Percentiles rank a stretch among this genome's conserved stretches.
phyloP scores from a whole-genome alignment of 2,888 invertebrate genomes.

The Platycnemis pennipes region DNA sequence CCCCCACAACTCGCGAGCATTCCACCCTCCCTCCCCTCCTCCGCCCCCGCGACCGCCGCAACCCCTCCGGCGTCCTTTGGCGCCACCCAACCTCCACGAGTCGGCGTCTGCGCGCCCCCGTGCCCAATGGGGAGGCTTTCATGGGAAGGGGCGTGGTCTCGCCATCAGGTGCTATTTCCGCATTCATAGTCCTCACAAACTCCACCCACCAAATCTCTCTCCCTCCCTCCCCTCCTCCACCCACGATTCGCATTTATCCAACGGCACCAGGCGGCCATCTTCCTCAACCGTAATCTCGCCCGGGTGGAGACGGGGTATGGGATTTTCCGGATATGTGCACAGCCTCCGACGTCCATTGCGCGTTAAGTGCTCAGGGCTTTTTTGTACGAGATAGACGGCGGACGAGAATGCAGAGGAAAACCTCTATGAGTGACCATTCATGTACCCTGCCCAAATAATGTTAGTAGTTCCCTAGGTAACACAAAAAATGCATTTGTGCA shows the following conservation, averaged over 20 bases:
- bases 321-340: too few species aligned
- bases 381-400: too few species aligned
- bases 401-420: too few species aligned
- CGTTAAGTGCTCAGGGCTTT: too few species aligned
- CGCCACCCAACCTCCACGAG: not conserved
- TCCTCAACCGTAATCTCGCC: not conserved
- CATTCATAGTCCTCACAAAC: not conserved
- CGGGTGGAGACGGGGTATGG: too few species aligned
- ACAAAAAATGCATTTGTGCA: too few species aligned
- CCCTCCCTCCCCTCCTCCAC: not conserved
- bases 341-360: too few species aligned
- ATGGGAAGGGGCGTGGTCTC: not conserved
- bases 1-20: not conserved
- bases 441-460: too few species aligned
- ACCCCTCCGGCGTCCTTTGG: not conserved
- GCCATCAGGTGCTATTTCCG: not conserved
- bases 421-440: too few species aligned
- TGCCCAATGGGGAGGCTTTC: not conserved
- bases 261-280: not conserved
- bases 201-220: not conserved
- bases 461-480: too few species aligned
- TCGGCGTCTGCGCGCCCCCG: not conserved
- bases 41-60: not conserved
- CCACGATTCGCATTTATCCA: not conserved
- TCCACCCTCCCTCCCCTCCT: not conserved